These are phyloP conservation scores for Centroberyx gerrardi DNA, from an alignment of 2,797 vertebrate genomes.

Conservation along the genomic window DNA sequence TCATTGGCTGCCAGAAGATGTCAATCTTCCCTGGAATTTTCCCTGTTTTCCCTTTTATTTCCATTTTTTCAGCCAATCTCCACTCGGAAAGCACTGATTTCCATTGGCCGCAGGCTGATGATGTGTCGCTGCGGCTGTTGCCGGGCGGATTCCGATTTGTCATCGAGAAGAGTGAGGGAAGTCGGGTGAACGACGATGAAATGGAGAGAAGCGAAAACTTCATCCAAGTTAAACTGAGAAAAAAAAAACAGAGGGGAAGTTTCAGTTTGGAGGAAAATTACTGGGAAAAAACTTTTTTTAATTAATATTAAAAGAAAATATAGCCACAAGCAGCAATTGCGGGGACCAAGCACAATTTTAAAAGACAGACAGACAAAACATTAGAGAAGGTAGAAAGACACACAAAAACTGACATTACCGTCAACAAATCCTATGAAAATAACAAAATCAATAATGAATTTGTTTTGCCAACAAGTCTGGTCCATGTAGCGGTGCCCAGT, in stretches of 20 bases:
- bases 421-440: too few relatives aligned
- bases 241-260: neutral
- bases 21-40: too few relatives aligned
- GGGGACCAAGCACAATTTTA: too few relatives aligned
- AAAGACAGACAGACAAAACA: too few relatives aligned
- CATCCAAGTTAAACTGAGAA: conserved; percentile 57
- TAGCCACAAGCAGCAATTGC: neutral
- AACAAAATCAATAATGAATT: too few relatives aligned
- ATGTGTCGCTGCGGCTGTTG: conserved; percentile 73
- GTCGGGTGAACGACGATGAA: conserved; percentile 66
- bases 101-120: conserved; percentile 90
- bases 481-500: too few relatives aligned
- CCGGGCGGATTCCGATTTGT: conserved; percentile 9
- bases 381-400: too few relatives aligned
- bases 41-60: too few relatives aligned
- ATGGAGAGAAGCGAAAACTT: conserved; percentile 55
- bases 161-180: conserved; percentile 85
- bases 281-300: too few relatives aligned
- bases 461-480: too few relatives aligned
- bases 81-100: conserved; percentile 91
- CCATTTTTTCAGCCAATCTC: conserved; percentile 81
- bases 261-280: conserved; percentile 67
- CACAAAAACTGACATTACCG: too few relatives aligned
- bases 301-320: conserved; percentile 2
- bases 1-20: too few relatives aligned